Conservation (phyloP, 2,113 vertebrate genomes). For the Monarcha castaneiventris region DNA sequence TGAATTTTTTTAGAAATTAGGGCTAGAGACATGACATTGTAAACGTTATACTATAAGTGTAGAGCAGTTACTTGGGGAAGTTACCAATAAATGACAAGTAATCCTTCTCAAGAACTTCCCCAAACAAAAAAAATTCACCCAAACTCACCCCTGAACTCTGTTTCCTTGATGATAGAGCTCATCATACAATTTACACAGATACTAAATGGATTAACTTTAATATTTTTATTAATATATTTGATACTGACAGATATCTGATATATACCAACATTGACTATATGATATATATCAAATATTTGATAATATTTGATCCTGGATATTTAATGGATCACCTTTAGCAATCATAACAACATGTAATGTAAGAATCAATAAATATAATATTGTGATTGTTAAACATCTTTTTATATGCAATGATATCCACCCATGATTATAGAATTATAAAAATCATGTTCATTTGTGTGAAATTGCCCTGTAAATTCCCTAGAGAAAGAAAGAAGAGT, state of each 20-base stretch:
- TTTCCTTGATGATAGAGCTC: neutral
- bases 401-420: neutral
- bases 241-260: neutral
- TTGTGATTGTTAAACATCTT: neutral
- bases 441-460: neutral
- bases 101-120: neutral
- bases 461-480: neutral
- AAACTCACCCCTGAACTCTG: neutral
- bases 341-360: neutral
- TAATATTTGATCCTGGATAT: neutral
- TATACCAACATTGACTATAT: neutral
- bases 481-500: neutral
- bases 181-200: neutral
- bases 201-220: neutral
- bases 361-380: neutral
- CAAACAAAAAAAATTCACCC: accelerated
- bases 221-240: neutral
- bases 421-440: neutral
- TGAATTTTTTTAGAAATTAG: neutral
- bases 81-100: neutral
- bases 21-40: neutral
- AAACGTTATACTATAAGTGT: neutral
- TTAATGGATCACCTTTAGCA: neutral
- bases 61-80: neutral
- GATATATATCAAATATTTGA: neutral